Conservation (phyloP, 2,888 invertebrate species). For the Synanthedon tipuliformis region DNA sequence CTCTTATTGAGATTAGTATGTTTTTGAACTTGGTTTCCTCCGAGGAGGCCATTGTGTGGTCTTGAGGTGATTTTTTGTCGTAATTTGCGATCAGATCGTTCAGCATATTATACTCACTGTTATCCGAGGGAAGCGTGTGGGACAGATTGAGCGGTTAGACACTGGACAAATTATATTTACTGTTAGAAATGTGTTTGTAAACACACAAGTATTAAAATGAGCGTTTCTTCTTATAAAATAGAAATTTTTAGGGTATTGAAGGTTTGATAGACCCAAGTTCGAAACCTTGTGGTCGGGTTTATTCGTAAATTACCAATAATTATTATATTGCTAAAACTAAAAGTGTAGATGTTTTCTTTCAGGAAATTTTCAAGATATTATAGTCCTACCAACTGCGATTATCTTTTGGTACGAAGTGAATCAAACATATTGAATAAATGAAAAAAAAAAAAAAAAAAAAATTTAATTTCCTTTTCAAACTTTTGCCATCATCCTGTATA, state of each 20-base stretch:
- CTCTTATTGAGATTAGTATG: constrained; percentile 52
- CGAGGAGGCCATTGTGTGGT: constrained; percentile 60
- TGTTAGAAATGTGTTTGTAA: not conserved
- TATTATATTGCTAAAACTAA: too few relatives aligned
- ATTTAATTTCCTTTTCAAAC: not conserved
- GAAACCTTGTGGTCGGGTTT: too few relatives aligned
- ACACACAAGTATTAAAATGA: too few relatives aligned
- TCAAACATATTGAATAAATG: not conserved
- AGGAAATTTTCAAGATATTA: too few relatives aligned
- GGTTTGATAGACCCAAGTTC: too few relatives aligned
- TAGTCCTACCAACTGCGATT: too few relatives aligned
- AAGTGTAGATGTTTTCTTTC: too few relatives aligned
- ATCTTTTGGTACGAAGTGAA: too few relatives aligned
- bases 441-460: too few relatives aligned
- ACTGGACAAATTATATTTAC: not conserved
- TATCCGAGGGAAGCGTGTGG: constrained; percentile 29
- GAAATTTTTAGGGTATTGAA: too few relatives aligned
- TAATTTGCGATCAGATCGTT: constrained; percentile 37
- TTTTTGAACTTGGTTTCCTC: constrained; percentile 56
- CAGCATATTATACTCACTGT: constrained; percentile 62
- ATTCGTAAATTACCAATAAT: too few relatives aligned
- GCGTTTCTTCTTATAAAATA: too few relatives aligned
- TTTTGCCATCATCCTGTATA: not conserved
- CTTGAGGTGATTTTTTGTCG: constrained; percentile 56
- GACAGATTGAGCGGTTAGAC: constrained; percentile 3